Conservation (phyloP, 2,113 vertebrate species). For the Arvicanthis niloticus region DNA sequence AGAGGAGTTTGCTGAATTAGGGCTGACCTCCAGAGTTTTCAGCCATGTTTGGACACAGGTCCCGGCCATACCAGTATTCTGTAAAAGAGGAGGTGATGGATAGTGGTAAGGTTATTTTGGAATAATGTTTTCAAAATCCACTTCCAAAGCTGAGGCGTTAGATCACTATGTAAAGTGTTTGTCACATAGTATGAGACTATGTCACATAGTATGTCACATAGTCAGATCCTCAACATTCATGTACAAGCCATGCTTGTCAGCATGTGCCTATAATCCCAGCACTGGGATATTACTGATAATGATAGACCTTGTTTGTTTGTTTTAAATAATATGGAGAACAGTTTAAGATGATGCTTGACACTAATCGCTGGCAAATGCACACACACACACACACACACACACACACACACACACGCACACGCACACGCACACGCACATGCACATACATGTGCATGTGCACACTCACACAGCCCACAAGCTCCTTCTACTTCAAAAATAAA, state of each 20-base stretch:
- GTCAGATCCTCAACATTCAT: not conserved
- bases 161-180: not conserved
- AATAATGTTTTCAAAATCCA: not conserved
- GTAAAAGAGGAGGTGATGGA: not conserved
- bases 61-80: not conserved
- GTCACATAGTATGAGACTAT: not conserved
- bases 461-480: not conserved
- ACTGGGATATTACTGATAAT: not conserved
- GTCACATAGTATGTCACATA: not conserved
- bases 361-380: not conserved
- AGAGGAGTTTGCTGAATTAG: not conserved
- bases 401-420: too few relatives aligned
- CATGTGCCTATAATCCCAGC: not conserved
- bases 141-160: not conserved
- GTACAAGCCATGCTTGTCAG: not conserved
- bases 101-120: not conserved
- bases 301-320: not conserved
- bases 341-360: not conserved
- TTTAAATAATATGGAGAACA: not conserved
- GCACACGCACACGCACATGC: not conserved
- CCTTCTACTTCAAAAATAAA: slow-evolving; percentile 33
- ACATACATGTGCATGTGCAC: not conserved
- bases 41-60: not conserved
- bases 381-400: not conserved
- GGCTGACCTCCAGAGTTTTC: not conserved